Evolutionary conservation across 2,797 vertebrate genomes (phyloP).

Genomic region (Acipenser oxyrinchus): DNA sequence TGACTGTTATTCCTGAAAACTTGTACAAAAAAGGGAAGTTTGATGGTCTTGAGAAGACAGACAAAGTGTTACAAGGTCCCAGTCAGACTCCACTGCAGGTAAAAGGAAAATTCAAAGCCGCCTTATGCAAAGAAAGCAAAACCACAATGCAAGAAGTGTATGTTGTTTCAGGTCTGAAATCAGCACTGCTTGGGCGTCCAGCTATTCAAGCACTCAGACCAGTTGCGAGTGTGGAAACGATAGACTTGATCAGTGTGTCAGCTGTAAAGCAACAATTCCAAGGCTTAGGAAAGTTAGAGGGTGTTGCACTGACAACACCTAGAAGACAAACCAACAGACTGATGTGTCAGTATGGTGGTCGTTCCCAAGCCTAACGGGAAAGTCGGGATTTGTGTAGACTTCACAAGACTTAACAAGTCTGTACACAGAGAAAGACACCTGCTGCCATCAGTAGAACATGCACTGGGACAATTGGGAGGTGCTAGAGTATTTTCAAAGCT

Average conservation of each 20-base stretch:
- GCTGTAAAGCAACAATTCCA: conserved; percentile 11
- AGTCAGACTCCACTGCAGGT: neutral
- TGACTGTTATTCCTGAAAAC: conserved; percentile 8
- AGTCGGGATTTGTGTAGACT: conserved; percentile 14
- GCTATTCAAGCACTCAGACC: conserved; percentile 10
- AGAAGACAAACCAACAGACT: too few species aligned
- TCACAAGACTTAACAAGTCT: conserved; percentile 15
- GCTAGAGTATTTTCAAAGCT: conserved; percentile 8
- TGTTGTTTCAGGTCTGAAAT: conserved; percentile 16
- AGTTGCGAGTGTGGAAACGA: conserved; percentile 13
- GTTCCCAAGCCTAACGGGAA: neutral
- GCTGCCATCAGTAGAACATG: conserved; percentile 11
- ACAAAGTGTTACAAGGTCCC: neutral
- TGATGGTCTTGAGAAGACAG: conserved; percentile 1
- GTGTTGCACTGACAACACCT: neutral
- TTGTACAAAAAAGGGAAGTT: conserved; percentile 5
- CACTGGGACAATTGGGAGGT: conserved; percentile 12
- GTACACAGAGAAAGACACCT: conserved; percentile 11
- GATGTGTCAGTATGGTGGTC: too few species aligned
- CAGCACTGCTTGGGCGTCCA: neutral
- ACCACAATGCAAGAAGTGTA: conserved; percentile 5
- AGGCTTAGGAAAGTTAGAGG: conserved; percentile 17
- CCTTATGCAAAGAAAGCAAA: conserved; percentile 1
- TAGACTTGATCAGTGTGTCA: too few species aligned
- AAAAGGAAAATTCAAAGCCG: neutral